These are phyloP conservation scores for Perca schrenkii DNA, from an alignment of 2,113 vertebrate species.

Conservation along the genomic window DNA sequence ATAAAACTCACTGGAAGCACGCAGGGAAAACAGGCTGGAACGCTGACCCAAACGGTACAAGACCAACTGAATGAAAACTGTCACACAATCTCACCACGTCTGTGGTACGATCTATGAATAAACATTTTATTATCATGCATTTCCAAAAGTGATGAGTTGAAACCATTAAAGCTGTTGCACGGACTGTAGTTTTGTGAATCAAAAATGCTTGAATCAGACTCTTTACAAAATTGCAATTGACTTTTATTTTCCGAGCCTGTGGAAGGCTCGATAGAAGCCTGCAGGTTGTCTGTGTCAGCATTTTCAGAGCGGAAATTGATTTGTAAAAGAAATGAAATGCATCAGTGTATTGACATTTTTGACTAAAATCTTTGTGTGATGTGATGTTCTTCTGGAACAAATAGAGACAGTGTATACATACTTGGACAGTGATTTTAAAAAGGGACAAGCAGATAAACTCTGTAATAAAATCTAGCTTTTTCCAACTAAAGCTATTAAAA, in stretches of 20 bases:
- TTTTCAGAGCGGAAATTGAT: conserved; percentile 24
- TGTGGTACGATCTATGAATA: neutral
- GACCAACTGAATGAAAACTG: neutral
- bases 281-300: conserved; percentile 12
- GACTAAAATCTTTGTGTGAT: conserved; percentile 16
- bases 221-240: neutral
- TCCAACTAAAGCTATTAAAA: too few species aligned
- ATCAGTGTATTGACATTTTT: conserved; percentile 2
- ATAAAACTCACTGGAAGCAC: too few species aligned
- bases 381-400: neutral
- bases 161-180: neutral
- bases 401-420: neutral
- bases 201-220: conserved; percentile 6
- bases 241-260: neutral
- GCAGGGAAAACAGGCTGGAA: too few species aligned
- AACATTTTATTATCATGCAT: neutral
- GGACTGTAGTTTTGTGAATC: conserved; percentile 4
- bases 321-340: neutral
- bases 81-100: neutral
- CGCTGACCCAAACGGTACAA: too few species aligned
- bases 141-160: neutral
- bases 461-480: too few species aligned
- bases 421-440: neutral
- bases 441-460: too few species aligned
- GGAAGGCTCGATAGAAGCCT: neutral